Conservation (phyloP, 2,888 invertebrate species). For the Hirtodrosophila histrioides region DNA sequence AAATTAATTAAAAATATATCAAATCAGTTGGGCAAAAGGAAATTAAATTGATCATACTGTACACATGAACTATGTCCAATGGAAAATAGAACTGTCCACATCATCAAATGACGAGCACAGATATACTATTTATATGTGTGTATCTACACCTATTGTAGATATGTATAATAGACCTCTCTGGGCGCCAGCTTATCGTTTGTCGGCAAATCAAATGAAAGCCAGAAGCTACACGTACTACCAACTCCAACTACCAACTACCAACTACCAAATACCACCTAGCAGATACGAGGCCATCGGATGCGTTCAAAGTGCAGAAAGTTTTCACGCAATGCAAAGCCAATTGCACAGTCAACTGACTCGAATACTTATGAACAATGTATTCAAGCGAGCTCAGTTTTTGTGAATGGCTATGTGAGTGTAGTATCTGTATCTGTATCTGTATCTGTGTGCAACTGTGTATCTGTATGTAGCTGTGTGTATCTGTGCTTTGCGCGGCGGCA, state of each 20-base stretch:
- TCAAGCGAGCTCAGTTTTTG: not conserved
- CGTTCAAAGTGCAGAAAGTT: constrained; percentile 69
- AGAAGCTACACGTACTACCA: not conserved
- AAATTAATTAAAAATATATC: constrained; percentile 69
- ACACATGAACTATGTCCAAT: not conserved
- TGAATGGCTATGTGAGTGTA: constrained; percentile 3
- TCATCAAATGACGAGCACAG: not conserved
- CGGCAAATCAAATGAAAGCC: constrained; percentile 53
- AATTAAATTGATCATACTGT: constrained; percentile 60
- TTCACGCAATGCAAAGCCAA: constrained; percentile 18
- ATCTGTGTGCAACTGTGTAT: constrained; percentile 16
- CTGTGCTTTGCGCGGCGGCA: not conserved
- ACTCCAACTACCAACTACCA: not conserved
- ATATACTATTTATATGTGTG: constrained; percentile 9
- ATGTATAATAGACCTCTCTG: not conserved
- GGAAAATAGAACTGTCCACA: constrained; percentile 1
- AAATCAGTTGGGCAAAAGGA: constrained; percentile 45
- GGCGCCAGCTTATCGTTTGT: constrained; percentile 69
- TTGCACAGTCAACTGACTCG: constrained; percentile 11
- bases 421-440: not conserved
- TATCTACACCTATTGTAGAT: constrained; percentile 8
- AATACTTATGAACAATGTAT: constrained; percentile 14
- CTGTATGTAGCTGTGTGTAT: constrained; percentile 2
- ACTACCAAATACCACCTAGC: not conserved
- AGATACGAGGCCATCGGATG: constrained; percentile 7